Conservation (phyloP, 2,888 invertebrate genomes). For the Tupiocoris notatus region DNA sequence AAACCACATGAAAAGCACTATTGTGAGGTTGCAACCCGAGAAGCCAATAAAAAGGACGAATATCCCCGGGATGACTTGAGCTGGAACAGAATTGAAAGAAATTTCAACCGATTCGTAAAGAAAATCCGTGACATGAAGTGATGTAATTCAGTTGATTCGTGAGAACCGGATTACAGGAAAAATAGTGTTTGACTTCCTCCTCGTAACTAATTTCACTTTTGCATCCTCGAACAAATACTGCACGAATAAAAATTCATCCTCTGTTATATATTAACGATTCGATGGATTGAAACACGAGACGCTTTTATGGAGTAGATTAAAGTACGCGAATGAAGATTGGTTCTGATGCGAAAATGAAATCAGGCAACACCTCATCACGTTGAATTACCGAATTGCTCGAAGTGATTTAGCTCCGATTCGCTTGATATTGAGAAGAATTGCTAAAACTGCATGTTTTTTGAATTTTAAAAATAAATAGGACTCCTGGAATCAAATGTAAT, state of each 20-base stretch:
- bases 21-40: slow-evolving; percentile 61
- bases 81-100: slow-evolving; percentile 51
- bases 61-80: slow-evolving; percentile 68
- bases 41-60: slow-evolving; percentile 65
- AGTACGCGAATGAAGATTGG: no score
- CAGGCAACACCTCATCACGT: not conserved
- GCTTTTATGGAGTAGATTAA: no score
- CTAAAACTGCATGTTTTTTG: no score
- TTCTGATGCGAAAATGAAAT: not conserved
- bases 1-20: slow-evolving; percentile 66
- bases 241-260: no score
- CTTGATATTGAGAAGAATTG: no score
- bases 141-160: not conserved
- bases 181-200: not conserved
- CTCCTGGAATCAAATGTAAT: no score
- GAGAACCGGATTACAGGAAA: not conserved
- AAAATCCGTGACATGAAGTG: not conserved
- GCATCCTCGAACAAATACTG: no score
- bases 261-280: no score
- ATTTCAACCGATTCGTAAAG: not conserved
- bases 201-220: not conserved
- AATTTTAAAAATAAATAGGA: no score
- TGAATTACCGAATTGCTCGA: not conserved
- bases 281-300: no score
- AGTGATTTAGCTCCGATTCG: no score